These are phyloP conservation scores for Tiliqua scincoides DNA, from an alignment of 2,113 vertebrate genomes.

Conservation along the genomic window DNA sequence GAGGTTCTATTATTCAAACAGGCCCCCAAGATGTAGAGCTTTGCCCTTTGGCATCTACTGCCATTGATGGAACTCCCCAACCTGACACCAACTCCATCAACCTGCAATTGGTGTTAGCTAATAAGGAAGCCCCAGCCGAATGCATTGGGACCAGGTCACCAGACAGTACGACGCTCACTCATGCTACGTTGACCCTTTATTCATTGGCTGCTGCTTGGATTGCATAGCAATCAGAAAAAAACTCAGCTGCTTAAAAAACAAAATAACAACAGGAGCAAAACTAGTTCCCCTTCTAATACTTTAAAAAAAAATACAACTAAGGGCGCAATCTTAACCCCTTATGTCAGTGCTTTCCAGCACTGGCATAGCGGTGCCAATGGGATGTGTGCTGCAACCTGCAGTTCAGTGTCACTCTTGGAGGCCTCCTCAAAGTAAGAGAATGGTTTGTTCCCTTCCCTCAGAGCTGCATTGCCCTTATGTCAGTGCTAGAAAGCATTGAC, in stretches of 20 bases:
- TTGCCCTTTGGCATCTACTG: neutral
- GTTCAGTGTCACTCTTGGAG: too few relatives aligned
- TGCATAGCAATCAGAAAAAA: neutral
- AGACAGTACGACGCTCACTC: neutral
- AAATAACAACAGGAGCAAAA: neutral
- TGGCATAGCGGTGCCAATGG: too few relatives aligned
- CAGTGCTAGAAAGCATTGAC: too few relatives aligned
- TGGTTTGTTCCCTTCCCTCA: too few relatives aligned
- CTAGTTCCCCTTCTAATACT: neutral
- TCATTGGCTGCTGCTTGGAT: neutral
- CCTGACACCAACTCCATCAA: neutral
- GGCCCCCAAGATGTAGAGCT: neutral
- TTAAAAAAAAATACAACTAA: neutral
- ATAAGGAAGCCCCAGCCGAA: neutral
- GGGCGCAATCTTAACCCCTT: too few relatives aligned
- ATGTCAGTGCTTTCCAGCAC: too few relatives aligned
- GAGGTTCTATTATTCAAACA: neutral
- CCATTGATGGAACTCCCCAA: neutral
- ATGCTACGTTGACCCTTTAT: neutral
- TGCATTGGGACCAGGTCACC: neutral
- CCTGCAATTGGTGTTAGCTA: neutral
- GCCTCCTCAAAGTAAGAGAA: too few relatives aligned
- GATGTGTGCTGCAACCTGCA: too few relatives aligned
- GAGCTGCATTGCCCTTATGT: too few relatives aligned
- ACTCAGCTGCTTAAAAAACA: neutral